These are phyloP conservation scores for Blastobasis lacticolella DNA, from an alignment of 2,888 invertebrate species.

Conservation along the genomic window DNA sequence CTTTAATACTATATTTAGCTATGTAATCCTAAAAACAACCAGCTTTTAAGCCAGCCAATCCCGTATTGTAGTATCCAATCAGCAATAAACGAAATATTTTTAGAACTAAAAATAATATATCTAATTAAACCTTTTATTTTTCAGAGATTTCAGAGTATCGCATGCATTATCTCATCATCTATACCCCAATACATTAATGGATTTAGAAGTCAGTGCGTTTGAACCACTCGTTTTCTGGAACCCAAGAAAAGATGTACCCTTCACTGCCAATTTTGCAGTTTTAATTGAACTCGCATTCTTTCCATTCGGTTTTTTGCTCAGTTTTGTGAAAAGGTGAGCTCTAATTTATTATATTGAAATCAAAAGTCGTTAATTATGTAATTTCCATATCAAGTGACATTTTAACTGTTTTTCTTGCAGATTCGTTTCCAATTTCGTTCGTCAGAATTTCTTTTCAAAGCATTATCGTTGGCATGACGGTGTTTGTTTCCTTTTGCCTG, in stretches of 20 bases:
- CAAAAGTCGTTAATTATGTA: background rate
- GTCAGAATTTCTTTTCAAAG: conserved; percentile 34
- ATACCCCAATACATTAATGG: conserved; percentile 84
- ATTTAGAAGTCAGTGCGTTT: conserved; percentile 79
- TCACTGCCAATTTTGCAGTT: conserved; percentile 63
- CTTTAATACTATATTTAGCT: no score
- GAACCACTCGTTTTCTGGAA: conserved; percentile 81
- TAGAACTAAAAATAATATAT: no score
- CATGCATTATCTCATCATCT: conserved; percentile 87
- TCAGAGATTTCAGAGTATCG: conserved; percentile 81
- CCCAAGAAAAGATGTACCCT: conserved; percentile 72
- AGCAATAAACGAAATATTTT: background rate
- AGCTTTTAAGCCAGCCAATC: background rate
- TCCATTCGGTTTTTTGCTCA: conserved; percentile 46
- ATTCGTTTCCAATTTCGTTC: conserved; percentile 32
- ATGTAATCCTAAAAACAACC: no score
- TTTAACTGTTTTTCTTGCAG: conserved; percentile 22
- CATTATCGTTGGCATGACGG: conserved; percentile 51
- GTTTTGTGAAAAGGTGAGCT: conserved; percentile 50
- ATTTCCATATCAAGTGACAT: background rate
- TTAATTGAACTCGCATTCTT: conserved; percentile 57
- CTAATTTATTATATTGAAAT: background rate
- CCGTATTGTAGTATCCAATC: background rate
- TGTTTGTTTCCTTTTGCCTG: conserved; percentile 48
- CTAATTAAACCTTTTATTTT: conserved; percentile 19